Evolutionary conservation across 1,140 invertebrate genomes (phyloP).

Genomic region (Plectus sambesii): DNA sequence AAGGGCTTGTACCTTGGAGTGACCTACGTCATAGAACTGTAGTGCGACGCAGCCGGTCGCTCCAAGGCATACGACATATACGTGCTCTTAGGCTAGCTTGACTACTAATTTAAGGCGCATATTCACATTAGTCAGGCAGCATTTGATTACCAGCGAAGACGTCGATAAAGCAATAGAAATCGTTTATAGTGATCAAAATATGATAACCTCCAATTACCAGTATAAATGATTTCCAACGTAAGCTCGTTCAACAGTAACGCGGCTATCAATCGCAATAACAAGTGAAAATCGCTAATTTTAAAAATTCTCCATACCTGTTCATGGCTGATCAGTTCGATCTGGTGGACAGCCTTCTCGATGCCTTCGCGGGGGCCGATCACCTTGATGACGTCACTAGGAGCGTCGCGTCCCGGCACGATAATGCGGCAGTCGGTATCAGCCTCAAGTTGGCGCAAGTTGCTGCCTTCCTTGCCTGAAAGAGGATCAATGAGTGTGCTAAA

Average conservation of each 20-base stretch:
- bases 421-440: slow-evolving; percentile 82
- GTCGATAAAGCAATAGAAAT: too few relatives aligned
- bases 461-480: slow-evolving; percentile 68
- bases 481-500: too few relatives aligned
- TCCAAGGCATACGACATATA: too few relatives aligned
- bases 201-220: too few relatives aligned
- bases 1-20: too few relatives aligned
- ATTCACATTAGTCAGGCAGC: too few relatives aligned
- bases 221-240: too few relatives aligned
- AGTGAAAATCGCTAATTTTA: slow-evolving; percentile 1
- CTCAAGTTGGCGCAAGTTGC: slow-evolving; percentile 75
- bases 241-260: neutral
- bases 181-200: too few relatives aligned
- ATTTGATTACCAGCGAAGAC: too few relatives aligned
- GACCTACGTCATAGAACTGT: too few relatives aligned
- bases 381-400: slow-evolving; percentile 68
- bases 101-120: too few relatives aligned
- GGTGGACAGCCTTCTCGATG: slow-evolving; percentile 82
- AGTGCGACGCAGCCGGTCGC: too few relatives aligned
- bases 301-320: slow-evolving; percentile 68
- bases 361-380: slow-evolving; percentile 86
- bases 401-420: slow-evolving; percentile 69
- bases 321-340: slow-evolving; percentile 76
- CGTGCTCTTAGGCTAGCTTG: slow-evolving; percentile 27
- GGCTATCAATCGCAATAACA: slow-evolving; percentile 6